Evolutionary conservation across 2,797 vertebrate genomes (phyloP), one percentile per base, ranked within the genome.

Genomic region (Coccyzus lansbergi): DNA sequence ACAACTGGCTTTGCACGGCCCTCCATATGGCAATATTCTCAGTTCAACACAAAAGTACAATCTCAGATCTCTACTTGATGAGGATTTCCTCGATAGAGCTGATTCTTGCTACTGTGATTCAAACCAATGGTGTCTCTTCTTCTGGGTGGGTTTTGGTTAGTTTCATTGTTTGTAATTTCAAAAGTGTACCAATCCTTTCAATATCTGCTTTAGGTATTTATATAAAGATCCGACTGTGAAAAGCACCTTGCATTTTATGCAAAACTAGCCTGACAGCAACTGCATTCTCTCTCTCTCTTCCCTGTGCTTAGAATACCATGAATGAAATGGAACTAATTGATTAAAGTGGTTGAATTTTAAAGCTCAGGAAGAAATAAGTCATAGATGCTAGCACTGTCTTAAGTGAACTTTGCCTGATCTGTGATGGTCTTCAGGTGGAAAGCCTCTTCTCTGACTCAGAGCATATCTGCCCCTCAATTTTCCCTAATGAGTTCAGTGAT

Each of bases 271-370:
- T 67, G 44, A 67, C 80, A 58, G 71, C 75, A 89, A 78, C 62
- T 46, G 49, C 16, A 65, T 3, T 15, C 0, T 88, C 11, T 10
- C 5, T 59, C 77, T 75, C 58, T 36, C 77, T 95, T 58, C 22
- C 93, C n/a, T 49, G 14, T 65, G 8, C 24, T 77, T 72, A 4
- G 52, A 91, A 62, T 62, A 51, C 0, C 1, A 10, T 53, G 40
- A 94, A 58, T 83, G 36, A 90, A 93, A 78, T 20, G 12, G 67
- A 93, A 90, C 70, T 46, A 82, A 88, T 77, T 69, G 52, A 90
- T 90, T 88, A 56, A 10, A 88, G 16, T 56, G 24, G 16, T 62
- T 82, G 38, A 58, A 18, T 76, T 74, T 82, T 53, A 90, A 92
- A 86, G 49, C 44, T 84, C 10, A 5, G 46, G 25, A 77, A 65